Conservation (phyloP, 2,888 invertebrate species). For the Chalcosyrphus nemorum region DNA sequence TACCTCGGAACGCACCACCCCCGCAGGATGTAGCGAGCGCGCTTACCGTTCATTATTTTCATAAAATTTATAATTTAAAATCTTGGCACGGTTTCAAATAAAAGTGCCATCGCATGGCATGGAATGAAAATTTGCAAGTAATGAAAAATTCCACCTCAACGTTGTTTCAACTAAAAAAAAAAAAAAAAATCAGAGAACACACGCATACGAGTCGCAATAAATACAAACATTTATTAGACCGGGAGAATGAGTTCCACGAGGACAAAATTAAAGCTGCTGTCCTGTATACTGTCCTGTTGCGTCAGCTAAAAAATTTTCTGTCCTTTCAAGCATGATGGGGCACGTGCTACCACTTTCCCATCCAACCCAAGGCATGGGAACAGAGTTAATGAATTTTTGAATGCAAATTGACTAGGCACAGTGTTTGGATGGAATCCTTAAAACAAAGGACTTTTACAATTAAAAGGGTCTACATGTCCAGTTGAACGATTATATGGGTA, state of each 20-base stretch:
- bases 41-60: not conserved
- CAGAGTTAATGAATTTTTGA: slow-evolving; percentile 12
- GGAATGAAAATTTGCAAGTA: slow-evolving; percentile 23
- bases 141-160: slow-evolving; percentile 30
- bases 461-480: not conserved
- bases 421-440: not conserved
- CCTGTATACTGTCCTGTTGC: slow-evolving; percentile 14
- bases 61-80: slow-evolving; percentile 27
- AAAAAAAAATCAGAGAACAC: not conserved
- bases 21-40: not conserved
- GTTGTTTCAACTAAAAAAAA: not conserved
- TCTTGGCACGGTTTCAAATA: slow-evolving; percentile 31
- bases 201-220: not conserved
- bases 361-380: not conserved
- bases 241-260: not conserved
- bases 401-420: slow-evolving; percentile 5
- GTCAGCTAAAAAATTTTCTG: slow-evolving; percentile 5
- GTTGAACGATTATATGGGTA: slow-evolving; percentile 1
- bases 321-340: not conserved
- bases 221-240: slow-evolving; percentile 2
- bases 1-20: no score
- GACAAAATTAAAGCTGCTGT: slow-evolving; percentile 11
- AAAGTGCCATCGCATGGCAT: slow-evolving; percentile 9
- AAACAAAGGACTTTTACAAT: not conserved
- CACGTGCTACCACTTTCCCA: not conserved